Percentiles rank a stretch among this genome's conserved stretches.
Evolutionary conservation across 2,113 vertebrate genomes (phyloP).

Genomic region (Hypanus sabinus): DNA sequence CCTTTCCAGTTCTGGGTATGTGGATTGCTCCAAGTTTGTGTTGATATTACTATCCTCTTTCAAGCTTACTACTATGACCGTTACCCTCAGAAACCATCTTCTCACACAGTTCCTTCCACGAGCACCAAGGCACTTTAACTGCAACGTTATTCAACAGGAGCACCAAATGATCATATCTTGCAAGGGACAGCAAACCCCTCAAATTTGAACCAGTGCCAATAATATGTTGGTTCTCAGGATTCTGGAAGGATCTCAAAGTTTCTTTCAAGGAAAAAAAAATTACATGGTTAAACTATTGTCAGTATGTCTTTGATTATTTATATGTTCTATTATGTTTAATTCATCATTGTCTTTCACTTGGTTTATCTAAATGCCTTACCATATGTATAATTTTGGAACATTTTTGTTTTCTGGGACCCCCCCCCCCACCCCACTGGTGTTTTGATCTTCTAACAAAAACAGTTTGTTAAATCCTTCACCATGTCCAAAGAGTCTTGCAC

Average conservation of each 20-base stretch:
- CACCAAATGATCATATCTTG: neutral
- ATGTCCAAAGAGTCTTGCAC: neutral
- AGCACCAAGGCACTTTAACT: constrained; percentile 86
- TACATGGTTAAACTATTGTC: neutral
- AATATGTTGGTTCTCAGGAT: neutral
- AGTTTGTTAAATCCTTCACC: neutral
- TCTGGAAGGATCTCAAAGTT: neutral
- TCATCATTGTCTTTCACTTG: neutral
- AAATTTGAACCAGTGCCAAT: neutral
- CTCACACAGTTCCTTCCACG: constrained; percentile 67
- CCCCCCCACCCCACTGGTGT: no score
- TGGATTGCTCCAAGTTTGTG: constrained; percentile 83
- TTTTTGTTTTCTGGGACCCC: neutral
- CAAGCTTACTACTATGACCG: constrained; percentile 83
- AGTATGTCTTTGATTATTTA: constrained; percentile 20
- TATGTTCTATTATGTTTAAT: constrained; percentile 26
- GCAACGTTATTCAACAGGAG: neutral
- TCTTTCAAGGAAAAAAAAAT: neutral
- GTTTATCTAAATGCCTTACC: constrained; percentile 17
- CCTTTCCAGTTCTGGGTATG: constrained; percentile 93
- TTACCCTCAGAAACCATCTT: constrained; percentile 73
- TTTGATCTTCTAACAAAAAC: neutral
- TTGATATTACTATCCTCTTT: constrained; percentile 82
- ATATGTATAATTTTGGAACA: neutral
- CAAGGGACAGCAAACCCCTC: neutral